A percentile compares a stretch with the other conserved stretches of the same genome.
Evolutionary conservation across 2,797 vertebrate genomes (phyloP).

Genomic region (Benthosema pterotum): DNA sequence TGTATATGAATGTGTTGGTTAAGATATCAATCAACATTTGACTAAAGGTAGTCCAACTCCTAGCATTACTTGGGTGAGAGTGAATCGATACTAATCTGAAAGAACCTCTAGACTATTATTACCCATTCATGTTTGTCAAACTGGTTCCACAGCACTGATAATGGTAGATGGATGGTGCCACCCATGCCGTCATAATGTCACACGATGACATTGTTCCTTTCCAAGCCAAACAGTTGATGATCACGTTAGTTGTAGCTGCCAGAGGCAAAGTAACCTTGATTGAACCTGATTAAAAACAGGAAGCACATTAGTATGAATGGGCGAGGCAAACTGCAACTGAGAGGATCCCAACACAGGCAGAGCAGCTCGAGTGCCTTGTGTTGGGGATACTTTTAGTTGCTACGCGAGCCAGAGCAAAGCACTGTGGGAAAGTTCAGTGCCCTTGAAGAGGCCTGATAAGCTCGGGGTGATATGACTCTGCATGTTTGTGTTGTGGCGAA

Average conservation of each 20-base stretch:
- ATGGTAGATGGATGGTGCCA: slow-evolving; percentile 40
- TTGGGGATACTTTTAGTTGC: no score
- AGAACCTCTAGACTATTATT: slow-evolving; percentile 18
- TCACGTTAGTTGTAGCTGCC: slow-evolving; percentile 48
- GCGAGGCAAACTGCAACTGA: slow-evolving; percentile 51
- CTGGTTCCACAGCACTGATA: slow-evolving; percentile 53
- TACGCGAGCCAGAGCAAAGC: slow-evolving; percentile 27
- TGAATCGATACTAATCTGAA: no score
- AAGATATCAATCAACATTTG: no score
- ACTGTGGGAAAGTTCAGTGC: slow-evolving; percentile 72
- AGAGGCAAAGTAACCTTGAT: slow-evolving; percentile 21
- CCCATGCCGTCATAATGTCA: slow-evolving; percentile 18
- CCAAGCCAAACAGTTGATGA: slow-evolving; percentile 30
- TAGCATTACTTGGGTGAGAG: no score
- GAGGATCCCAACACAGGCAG: slow-evolving; percentile 39
- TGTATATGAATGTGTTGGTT: no score
- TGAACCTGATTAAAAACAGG: slow-evolving; percentile 40
- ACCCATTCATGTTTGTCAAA: slow-evolving; percentile 45
- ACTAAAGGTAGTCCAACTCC: no score
- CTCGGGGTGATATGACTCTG: slow-evolving; percentile 53
- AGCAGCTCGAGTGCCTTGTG: neutral
- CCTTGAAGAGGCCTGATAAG: slow-evolving; percentile 75
- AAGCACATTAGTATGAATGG: slow-evolving; percentile 49
- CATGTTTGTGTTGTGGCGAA: slow-evolving; percentile 68
- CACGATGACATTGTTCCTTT: slow-evolving; percentile 25